Evolutionary conservation across 2,797 vertebrate species (phyloP).

Genomic region (Antennarius maculatus): DNA sequence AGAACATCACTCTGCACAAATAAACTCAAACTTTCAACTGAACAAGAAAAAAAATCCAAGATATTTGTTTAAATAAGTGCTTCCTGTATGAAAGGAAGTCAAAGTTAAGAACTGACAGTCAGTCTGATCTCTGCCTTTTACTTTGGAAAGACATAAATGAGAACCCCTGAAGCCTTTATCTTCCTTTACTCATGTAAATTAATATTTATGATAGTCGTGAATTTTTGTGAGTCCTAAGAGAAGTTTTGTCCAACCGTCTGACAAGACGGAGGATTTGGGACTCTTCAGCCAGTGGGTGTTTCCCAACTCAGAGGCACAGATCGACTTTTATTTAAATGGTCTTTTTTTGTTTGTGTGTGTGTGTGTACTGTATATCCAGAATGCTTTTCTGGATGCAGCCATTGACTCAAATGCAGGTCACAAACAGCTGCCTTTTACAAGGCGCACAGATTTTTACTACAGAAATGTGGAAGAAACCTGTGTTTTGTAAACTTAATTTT

Average conservation of each 20-base stretch:
- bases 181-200: not conserved
- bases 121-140: not conserved
- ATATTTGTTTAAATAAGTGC: not conserved
- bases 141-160: not conserved
- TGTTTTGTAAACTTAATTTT: not conserved
- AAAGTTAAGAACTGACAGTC: not conserved
- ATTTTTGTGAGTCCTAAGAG: not conserved
- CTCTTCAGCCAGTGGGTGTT: not conserved
- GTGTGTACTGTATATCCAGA: not conserved
- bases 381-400: not conserved
- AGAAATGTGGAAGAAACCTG: constrained; percentile 4
- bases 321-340: constrained; percentile 11
- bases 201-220: not conserved
- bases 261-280: not conserved
- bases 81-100: not conserved
- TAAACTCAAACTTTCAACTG: too few species aligned
- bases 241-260: not conserved
- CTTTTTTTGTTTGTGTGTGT: not conserved
- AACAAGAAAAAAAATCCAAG: too few species aligned
- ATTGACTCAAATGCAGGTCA: not conserved
- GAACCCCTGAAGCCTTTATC: not conserved
- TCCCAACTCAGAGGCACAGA: not conserved
- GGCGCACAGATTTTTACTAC: not conserved
- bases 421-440: not conserved
- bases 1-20: too few species aligned